Percentiles rank a stretch among this genome's conserved stretches.
Evolutionary conservation across 2,888 invertebrate genomes (phyloP).

Genomic region (Germaria angustata): DNA sequence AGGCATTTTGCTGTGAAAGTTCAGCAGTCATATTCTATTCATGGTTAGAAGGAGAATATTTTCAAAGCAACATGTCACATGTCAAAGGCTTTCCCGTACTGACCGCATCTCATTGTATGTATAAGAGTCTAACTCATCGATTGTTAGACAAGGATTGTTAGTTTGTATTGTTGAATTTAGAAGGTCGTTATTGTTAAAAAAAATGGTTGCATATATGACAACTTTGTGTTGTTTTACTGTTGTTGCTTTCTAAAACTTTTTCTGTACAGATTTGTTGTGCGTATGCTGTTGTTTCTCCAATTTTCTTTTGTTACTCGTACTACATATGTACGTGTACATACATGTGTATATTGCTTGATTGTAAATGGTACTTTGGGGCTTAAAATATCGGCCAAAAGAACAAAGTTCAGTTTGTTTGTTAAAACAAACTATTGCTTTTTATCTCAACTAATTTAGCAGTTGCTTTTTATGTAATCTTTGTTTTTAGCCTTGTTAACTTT

Average conservation of each 20-base stretch:
- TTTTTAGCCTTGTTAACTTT: neutral
- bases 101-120: neutral
- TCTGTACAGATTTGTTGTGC: conserved; percentile 21
- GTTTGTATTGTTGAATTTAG: conserved; percentile 59
- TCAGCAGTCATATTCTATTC: no score
- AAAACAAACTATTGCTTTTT: conserved; percentile 60
- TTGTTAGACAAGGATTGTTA: conserved; percentile 44
- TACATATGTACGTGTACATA: neutral
- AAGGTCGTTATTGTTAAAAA: conserved; percentile 63
- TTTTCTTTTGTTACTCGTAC: no score
- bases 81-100: neutral
- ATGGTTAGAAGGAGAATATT: neutral
- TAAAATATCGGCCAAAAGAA: conserved; percentile 46
- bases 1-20: no score
- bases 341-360: neutral
- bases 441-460: conserved; percentile 51
- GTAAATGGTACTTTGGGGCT: conserved; percentile 47
- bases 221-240: conserved; percentile 26
- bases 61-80: neutral
- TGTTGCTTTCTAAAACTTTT: conserved; percentile 34
- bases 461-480: neutral
- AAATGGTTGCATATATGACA: conserved; percentile 62
- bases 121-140: conserved; percentile 43
- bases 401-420: conserved; percentile 50
- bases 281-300: neutral